Evolutionary conservation across 1,140 invertebrate genomes (phyloP), one percentile per base, ranked within the genome.

Genomic region (Pentalonia nigronervosa): DNA sequence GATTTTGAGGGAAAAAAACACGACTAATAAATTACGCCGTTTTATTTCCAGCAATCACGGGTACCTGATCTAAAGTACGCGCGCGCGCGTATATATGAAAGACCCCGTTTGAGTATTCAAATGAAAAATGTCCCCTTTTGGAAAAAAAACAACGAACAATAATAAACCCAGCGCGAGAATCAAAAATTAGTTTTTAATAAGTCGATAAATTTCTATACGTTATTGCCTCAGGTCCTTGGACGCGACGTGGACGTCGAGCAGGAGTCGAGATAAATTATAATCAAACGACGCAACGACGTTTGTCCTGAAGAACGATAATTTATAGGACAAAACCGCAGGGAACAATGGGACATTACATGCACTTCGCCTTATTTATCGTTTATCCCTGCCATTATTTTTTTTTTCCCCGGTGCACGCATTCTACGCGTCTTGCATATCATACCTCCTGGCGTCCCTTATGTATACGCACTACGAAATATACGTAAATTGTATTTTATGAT

Each of bases 261-360:
- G 41, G 60, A 76, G 48, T 41, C 48, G 91, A 93, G n/a, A 93
- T 93, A 93, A 93, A 93, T 93, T 93, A 86, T 93, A 93, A 93
- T 93, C 91, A 93, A 53, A 86, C 81, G 76, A 41, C 25, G 48
- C 91, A 84, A 83, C 30, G 91, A 92, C 91, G 76, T 92, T 92
- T 92, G 91, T 92, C 91, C 91, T 30, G 76, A 21, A 81, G 67
- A 48, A 93, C 41, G 41, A 53, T 93, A 93, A 93, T 93, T 93
- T 93, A 93, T 93, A 53, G 91, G 91, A 93, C 76, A 25, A 93
- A 93, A 93, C 91, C 91, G 91, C 91, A 93, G 91, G 91, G 91
- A 93, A 93, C 91, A 93, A 93, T 93, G 91, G 91, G 91, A 93
- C 91, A 93, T 93, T 93, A 86, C 91, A 92, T 47, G 90, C 25